Conservation (phyloP, 2,888 invertebrate genomes). For the Phyllotreta cruciferae region DNA sequence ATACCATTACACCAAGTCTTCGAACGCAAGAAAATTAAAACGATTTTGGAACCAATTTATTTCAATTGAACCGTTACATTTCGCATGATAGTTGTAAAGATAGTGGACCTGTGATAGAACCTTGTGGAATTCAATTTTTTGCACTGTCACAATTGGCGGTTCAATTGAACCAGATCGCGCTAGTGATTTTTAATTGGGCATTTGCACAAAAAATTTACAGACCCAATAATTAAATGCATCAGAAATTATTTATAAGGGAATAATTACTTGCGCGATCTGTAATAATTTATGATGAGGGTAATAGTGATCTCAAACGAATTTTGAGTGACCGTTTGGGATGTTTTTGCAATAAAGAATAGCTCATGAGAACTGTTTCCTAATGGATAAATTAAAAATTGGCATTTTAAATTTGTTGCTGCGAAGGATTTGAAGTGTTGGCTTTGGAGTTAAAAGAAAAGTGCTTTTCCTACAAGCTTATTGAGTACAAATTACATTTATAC, state of each 20-base stretch:
- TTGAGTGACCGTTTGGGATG: constrained; percentile 41
- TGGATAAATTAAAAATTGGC: constrained; percentile 29
- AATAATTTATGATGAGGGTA: too few species aligned
- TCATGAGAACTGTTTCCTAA: constrained; percentile 29
- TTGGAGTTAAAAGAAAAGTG: constrained; percentile 32
- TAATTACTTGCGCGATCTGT: too few species aligned
- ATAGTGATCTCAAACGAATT: background rate
- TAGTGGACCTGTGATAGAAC: constrained; percentile 43
- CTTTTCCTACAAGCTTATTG: constrained; percentile 41
- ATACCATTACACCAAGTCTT: background rate
- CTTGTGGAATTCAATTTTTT: constrained; percentile 33
- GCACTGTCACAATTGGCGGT: constrained; percentile 21
- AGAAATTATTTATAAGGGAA: background rate
- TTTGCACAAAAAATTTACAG: background rate
- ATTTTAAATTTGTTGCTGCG: constrained; percentile 19
- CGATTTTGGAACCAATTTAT: constrained; percentile 14
- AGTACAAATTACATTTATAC: constrained; percentile 42
- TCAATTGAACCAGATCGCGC: background rate
- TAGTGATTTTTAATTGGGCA: too few species aligned
- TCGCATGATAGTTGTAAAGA: constrained; percentile 19
- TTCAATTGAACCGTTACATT: constrained; percentile 15
- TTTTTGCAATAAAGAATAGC: constrained; percentile 47
- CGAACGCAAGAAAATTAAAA: background rate
- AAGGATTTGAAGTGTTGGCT: constrained; percentile 34
- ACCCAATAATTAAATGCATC: background rate